Evolutionary conservation across 2,888 invertebrate genomes (phyloP).

Genomic region (Arctia plantaginis): DNA sequence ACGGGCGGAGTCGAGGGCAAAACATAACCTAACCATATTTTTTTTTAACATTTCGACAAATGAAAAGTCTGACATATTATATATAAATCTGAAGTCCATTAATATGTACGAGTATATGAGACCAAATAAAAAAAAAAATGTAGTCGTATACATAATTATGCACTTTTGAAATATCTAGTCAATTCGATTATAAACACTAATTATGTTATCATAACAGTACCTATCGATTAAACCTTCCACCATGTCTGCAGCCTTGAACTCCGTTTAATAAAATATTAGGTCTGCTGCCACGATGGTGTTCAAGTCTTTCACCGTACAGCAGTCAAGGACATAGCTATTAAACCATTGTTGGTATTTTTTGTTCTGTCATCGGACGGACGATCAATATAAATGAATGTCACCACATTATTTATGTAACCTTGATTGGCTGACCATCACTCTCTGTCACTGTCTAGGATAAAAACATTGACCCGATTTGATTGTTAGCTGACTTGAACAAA

Average conservation of each 20-base stretch:
- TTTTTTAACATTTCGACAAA: too few species aligned
- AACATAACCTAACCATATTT: too few species aligned
- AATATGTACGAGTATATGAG: too few species aligned
- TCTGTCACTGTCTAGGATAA: not conserved
- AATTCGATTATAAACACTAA: not conserved
- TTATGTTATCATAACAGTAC: not conserved
- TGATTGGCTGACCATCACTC: not conserved
- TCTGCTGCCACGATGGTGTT: not conserved
- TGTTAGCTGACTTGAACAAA: not conserved
- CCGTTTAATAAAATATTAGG: not conserved
- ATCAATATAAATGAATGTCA: conserved; percentile 4
- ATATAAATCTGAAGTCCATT: too few species aligned
- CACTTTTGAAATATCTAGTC: not conserved
- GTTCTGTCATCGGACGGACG: not conserved
- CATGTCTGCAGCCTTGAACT: not conserved
- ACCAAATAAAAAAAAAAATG: too few species aligned
- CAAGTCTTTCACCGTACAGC: not conserved
- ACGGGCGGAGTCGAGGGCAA: too few species aligned
- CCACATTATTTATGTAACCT: not conserved
- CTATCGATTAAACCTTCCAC: not conserved
- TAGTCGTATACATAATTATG: not conserved
- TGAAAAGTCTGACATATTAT: too few species aligned
- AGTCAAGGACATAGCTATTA: not conserved
- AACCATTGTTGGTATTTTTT: not conserved
- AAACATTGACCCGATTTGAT: not conserved